phyloP scores from a whole-genome alignment of 2,888 invertebrate species.

The Mellilla xanthometata region DNA sequence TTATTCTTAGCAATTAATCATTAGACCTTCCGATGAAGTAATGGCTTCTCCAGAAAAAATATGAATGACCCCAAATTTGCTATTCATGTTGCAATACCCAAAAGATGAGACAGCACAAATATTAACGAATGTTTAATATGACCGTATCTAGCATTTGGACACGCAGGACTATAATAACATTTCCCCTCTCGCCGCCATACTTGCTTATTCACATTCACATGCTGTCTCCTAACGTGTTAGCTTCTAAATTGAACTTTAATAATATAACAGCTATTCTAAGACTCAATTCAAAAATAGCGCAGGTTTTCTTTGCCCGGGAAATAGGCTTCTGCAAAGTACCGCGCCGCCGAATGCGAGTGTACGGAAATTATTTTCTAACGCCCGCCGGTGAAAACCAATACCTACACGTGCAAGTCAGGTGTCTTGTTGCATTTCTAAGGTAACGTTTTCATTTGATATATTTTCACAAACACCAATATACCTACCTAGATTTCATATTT shows the following conservation, averaged over 20 bases:
- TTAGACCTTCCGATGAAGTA: background rate
- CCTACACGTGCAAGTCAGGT: too few species aligned
- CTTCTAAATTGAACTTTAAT: conserved; percentile 74
- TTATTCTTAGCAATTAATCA: too few species aligned
- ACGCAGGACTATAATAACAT: conserved; percentile 61
- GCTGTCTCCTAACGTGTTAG: conserved; percentile 59
- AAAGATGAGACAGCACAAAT: conserved; percentile 19
- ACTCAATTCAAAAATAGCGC: conserved; percentile 48
- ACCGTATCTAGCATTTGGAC: conserved; percentile 40
- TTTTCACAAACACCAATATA: too few species aligned
- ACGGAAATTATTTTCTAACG: conserved; percentile 17
- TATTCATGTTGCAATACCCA: conserved; percentile 15
- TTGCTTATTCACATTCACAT: conserved; percentile 69
- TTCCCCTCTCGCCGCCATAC: conserved; percentile 52
- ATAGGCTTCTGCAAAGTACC: conserved; percentile 16
- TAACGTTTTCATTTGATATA: too few species aligned
- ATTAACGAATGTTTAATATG: conserved; percentile 53
- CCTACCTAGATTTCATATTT: too few species aligned
- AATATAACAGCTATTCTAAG: conserved; percentile 61
- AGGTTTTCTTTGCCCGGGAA: conserved; percentile 29
- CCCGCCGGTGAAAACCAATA: too few species aligned
- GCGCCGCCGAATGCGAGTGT: background rate
- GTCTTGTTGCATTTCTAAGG: too few species aligned
- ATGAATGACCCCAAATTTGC: conserved; percentile 9
- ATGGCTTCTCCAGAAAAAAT: background rate